Base-by-base conservation (phyloP, 2,888 invertebrate genomes). In the Cremastinae sp. region DNA sequence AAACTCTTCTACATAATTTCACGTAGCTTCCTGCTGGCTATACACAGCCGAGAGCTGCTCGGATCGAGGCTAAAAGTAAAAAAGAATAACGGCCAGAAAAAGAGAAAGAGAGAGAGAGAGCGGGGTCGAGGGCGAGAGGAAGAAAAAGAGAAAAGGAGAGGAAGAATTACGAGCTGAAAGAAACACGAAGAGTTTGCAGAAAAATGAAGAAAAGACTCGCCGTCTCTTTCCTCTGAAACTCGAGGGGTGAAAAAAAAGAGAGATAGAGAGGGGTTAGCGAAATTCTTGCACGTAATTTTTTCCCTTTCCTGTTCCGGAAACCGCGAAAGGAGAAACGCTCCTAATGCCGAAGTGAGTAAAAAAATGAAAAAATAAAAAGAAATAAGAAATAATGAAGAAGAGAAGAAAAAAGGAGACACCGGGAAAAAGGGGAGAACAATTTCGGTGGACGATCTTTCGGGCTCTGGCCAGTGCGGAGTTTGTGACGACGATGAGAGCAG, bases 1-100 rank as follows among this genome's bases (percentile, higher is more conserved):
- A 73, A 73, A 73, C 72, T 76, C 76, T 73, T 73, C 64, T 65
- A 59, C 76, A 73, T 76, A 76, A 76, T 76, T 76, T 76, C 47
- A 3, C 64, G 76, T 55, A 58, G 68, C 64, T 72, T 72, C 62
- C 69, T 53, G 69, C 28, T 37, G 37, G 47, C n/a, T 28, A 37
- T 20, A 47, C 39, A 22, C 22, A 39, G 28, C 14, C 49, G 12
- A 9, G 12, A 49, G 22, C 28, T 28, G 28, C 28, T 5, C 20
- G 59, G 41, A 73, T 73, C n/a, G 65, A 18, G 72, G 43, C 12
- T 56, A 35, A 43, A 62, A 51, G 20, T 7, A 12, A 35, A 43
- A 47, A 58, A 49, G 28, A 18, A n/a, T 16, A 16, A 41, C 10
- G 45, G 39, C 45, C 12, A 37, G 18, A 68, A 49, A 18, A 14